Evolutionary conservation across 2,797 vertebrate species (phyloP).

Genomic region (Propithecus perrieri): DNA sequence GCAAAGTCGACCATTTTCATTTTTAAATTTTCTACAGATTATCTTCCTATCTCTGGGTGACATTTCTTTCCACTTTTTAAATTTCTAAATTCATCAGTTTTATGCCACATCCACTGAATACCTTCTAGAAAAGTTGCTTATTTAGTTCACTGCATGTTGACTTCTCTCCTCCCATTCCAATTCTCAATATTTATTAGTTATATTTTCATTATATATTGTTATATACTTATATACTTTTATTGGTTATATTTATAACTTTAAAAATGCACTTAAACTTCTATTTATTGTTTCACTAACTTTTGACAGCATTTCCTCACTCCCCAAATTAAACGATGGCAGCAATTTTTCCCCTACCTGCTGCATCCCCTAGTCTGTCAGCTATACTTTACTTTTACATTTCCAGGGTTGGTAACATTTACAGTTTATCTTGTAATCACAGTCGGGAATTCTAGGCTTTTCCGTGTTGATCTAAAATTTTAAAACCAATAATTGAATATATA

Average conservation of each 20-base stretch:
- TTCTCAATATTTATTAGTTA: background rate
- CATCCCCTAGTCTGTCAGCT: background rate
- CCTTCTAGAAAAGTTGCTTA: background rate
- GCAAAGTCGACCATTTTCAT: background rate
- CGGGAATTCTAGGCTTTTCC: background rate
- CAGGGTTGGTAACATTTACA: background rate
- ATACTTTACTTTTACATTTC: background rate
- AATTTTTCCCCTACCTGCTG: background rate
- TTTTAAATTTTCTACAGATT: background rate
- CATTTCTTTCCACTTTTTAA: background rate
- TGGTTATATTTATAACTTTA: background rate
- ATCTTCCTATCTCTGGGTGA: background rate
- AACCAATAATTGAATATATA: background rate
- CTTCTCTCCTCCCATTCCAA: background rate
- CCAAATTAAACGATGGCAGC: background rate
- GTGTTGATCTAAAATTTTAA: constrained; percentile 5
- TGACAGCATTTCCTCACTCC: background rate
- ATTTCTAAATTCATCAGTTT: background rate
- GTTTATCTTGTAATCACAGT: background rate
- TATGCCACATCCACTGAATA: background rate
- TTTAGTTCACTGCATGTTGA: background rate
- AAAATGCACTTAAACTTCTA: background rate
- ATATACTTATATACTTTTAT: background rate
- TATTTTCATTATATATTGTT: background rate
- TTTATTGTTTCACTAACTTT: background rate